Evolutionary conservation across 2,888 invertebrate genomes (phyloP), one percentile per base, ranked within the genome.

Genomic region (Cacoxenus indagator): DNA sequence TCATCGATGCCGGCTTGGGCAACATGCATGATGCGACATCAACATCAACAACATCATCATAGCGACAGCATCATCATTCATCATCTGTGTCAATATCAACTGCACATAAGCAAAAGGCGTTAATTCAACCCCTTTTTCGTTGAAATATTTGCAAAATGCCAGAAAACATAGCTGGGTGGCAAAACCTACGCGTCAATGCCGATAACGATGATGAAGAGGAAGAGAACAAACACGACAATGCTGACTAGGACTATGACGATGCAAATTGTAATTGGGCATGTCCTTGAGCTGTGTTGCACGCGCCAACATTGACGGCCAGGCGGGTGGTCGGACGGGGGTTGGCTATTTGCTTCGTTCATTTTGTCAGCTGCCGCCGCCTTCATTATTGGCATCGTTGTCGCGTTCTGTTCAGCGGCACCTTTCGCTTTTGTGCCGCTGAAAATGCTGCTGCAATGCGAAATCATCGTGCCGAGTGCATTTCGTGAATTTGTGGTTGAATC

Each of bases 231-330:
- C n/a, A n/a, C n/a, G n/a, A n/a, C n/a, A n/a, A n/a, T n/a, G n/a
- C n/a, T 51, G 51, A 19, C 46, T 8, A 26, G 3, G 27, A 27
- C 26, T 14, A 45, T 66, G 66, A 66, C 66, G 43, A 43, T 66
- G 66, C 66, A 45, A 66, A 66, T 66, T 45, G 57, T 45, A 57
- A 57, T 57, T 65, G 55, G 54, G 54, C 51, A 54, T 51, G 43
- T 65, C 37, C 54, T 65, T 54, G 65, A 48, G 54, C 19, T 37
- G 37, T 5, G 14, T 37, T 24, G 26, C 24, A 24, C 24, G 26
- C 24, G 14, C 14, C 4, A 22, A 19, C 22, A 9, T 51, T 22
- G 22, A 51, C n/a, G 22, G 43, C n/a, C 37, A 37, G 37, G 37
- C 37, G 37, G n/a, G n/a, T n/a, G n/a, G n/a, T 37, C 14, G 8